Evolutionary conservation across 2,113 vertebrate species (phyloP).

Genomic region (Mormoops blainvillei): DNA sequence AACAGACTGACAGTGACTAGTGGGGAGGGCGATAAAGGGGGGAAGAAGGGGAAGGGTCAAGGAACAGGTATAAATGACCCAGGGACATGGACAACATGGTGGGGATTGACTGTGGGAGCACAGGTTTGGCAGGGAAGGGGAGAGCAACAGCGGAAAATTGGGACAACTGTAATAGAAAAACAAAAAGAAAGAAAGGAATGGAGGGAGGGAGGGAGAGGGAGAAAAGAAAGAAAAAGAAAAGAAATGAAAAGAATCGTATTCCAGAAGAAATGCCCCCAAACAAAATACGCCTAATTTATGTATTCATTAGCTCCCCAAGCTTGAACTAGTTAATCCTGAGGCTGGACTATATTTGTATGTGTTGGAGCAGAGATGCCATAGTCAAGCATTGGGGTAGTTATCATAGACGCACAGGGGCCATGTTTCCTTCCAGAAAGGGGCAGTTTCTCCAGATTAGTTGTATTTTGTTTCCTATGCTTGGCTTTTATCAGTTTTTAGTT

Average conservation of each 20-base stretch:
- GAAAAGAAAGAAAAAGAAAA: too few species aligned
- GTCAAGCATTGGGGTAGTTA: not conserved
- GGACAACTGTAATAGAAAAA: too few species aligned
- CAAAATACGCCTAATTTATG: not conserved
- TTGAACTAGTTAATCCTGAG: not conserved
- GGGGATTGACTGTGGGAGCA: too few species aligned
- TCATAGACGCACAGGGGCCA: not conserved
- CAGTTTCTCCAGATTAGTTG: not conserved
- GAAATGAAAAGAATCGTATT: not conserved
- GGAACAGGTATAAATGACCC: too few species aligned
- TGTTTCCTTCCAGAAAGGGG: not conserved
- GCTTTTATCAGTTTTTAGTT: constrained; percentile 8
- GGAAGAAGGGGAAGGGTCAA: too few species aligned
- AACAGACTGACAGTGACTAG: too few species aligned
- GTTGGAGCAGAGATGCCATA: constrained; percentile 9
- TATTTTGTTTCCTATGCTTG: not conserved
- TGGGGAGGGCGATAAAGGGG: too few species aligned
- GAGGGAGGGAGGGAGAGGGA: too few species aligned
- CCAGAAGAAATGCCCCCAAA: not conserved
- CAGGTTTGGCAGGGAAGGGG: too few species aligned
- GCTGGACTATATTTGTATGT: not conserved
- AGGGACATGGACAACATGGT: too few species aligned
- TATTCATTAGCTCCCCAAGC: not conserved
- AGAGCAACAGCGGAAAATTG: too few species aligned
- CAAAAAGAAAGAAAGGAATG: too few species aligned